These are phyloP conservation scores for Agrotis exclamationis DNA, from an alignment of 2,888 invertebrate species.

Conservation along the genomic window DNA sequence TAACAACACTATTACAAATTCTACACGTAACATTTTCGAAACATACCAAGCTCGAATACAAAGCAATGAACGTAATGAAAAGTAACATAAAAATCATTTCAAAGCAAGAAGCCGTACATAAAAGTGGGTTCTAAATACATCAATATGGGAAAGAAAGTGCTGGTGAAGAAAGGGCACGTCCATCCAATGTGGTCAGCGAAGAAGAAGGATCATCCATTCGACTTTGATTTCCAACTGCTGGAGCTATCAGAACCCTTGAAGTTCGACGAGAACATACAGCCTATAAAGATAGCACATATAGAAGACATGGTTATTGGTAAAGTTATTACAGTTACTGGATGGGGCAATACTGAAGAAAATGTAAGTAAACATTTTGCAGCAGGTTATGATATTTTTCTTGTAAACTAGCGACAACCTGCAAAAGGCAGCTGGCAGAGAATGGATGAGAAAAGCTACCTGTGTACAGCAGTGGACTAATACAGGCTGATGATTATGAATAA, in stretches of 20 bases:
- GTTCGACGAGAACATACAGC: constrained; percentile 79
- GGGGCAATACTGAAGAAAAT: constrained; percentile 87
- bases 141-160: constrained; percentile 76
- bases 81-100: constrained; percentile 46
- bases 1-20: neutral
- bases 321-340: constrained; percentile 85
- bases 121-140: constrained; percentile 83
- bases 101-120: constrained; percentile 82
- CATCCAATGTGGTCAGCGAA: constrained; percentile 80
- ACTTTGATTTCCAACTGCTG: constrained; percentile 85
- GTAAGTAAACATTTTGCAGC: constrained; percentile 72
- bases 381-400: neutral
- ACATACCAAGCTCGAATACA: neutral
- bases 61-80: neutral
- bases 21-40: neutral
- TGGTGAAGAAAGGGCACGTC: constrained; percentile 71
- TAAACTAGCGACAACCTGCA: too few species aligned
- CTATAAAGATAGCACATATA: constrained; percentile 83
- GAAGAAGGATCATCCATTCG: constrained; percentile 84
- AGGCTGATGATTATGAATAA: too few species aligned
- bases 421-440: too few species aligned
- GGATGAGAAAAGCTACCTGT: too few species aligned
- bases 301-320: constrained; percentile 86
- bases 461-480: too few species aligned
- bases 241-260: constrained; percentile 77